A percentile compares a stretch with the other conserved stretches of the same genome.
Conservation (phyloP, 2,113 vertebrate species). For the Rostratula benghalensis region DNA sequence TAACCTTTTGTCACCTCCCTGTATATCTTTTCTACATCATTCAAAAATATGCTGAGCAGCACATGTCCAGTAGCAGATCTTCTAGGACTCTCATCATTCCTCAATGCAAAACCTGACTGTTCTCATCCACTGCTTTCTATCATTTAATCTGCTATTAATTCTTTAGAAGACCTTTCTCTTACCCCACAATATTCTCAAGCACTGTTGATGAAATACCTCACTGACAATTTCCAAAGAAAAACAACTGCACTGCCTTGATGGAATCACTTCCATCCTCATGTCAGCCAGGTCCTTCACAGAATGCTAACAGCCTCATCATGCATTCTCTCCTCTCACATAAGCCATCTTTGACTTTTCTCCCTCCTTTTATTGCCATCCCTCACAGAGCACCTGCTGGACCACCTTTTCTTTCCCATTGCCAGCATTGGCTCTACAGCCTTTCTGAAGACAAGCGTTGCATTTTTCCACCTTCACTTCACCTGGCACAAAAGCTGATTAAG, state of each 20-base stretch:
- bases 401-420: not conserved
- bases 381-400: not conserved
- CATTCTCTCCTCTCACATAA: not conserved
- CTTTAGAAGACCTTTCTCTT: not conserved
- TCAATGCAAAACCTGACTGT: not conserved
- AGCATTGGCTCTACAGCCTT: not conserved
- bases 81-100: not conserved
- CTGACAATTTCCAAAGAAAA: not conserved
- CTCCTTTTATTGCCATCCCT: not conserved
- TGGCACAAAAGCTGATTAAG: not conserved
- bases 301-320: rapidly evolving
- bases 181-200: not conserved
- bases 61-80: not conserved
- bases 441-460: not conserved
- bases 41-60: not conserved
- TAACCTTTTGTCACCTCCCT: not conserved
- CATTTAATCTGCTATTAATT: not conserved
- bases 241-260: not conserved
- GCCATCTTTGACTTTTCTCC: not conserved
- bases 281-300: not conserved
- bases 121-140: not conserved
- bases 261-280: not conserved
- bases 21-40: not conserved
- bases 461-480: not conserved
- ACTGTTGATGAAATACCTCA: not conserved